Base-by-base conservation (phyloP, 1,140 invertebrate genomes). In the Sweltsa coloradensis region DNA sequence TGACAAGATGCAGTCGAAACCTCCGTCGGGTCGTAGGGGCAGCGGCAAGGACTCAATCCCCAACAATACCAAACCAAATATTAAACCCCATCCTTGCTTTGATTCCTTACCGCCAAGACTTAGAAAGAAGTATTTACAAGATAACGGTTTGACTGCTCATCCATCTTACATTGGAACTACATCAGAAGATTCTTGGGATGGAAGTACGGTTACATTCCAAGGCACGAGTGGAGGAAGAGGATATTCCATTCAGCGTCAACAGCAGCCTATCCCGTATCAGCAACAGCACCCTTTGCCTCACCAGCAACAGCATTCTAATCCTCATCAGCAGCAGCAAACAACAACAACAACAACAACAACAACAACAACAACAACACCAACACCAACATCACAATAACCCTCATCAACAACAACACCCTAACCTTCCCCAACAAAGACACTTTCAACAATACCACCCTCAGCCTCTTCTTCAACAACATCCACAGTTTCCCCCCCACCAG, bases 81-180 rank as follows among this genome's bases (percentile, higher is more conserved):
- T 29, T n/a, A 54, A 41, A 51, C 13, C 65, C 11, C 18, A 46
- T 48, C 42, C 47, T 39, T 6, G 41, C 45, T 55, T 71, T 25
- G 70, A 74, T 40, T 55, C 61, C 23, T 53, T 74, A 49, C 71
- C 73, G 31, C 74, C 73, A 13, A 62, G 74, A 41, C 60, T 76
- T 1, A 60, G 62, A 41, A 68, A 66, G 45, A 74, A 74, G 55
- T 72, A 64, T 52, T 45, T 72, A 3, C 61, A 64, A 24, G 70
- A 74, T 44, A 69, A 70, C 52, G 44, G 70, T 4, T 54, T 55
- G 9, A 53, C 63, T 34, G 50, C 54, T 37, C 52, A 56, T 23
- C 56, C 54, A 39, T 64, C 29, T 53, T 51, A 54, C 36, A 55
- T 60, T 41, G 54, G 55, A 2, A 63, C 58, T 24, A 16, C 57